Percentiles rank a stretch among this genome's conserved stretches.
phyloP scores from a whole-genome alignment of 2,797 vertebrate genomes.

The Anguilla marmorata region DNA sequence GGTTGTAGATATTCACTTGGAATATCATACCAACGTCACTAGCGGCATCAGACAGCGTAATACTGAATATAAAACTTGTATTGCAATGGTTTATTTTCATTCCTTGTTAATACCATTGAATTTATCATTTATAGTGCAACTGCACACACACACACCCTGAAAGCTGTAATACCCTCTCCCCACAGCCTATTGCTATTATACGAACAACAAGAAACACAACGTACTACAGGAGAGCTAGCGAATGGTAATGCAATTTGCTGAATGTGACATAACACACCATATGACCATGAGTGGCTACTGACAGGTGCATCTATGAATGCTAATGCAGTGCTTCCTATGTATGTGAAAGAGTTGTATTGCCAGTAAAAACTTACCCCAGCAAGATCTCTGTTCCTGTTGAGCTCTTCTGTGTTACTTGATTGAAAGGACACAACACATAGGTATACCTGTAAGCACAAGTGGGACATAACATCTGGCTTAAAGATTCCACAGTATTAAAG shows the following conservation, averaged over 20 bases:
- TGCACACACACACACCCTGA: background rate
- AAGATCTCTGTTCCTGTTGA: constrained; percentile 64
- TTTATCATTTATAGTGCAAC: background rate
- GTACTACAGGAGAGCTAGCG: background rate
- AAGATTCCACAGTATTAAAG: background rate
- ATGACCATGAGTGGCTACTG: too few relatives aligned
- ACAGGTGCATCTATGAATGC: too few relatives aligned
- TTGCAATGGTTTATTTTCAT: background rate
- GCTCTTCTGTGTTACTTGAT: constrained; percentile 67
- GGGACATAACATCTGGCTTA: background rate
- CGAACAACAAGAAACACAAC: background rate
- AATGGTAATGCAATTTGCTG: background rate
- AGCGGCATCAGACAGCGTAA: background rate
- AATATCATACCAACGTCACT: background rate
- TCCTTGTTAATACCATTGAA: background rate
- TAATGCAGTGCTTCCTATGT: too few relatives aligned
- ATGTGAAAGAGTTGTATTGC: constrained; percentile 35
- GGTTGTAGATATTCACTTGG: background rate
- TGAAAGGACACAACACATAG: constrained; percentile 71
- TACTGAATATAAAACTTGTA: background rate
- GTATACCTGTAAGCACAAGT: constrained; percentile 58
- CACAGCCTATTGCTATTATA: too few relatives aligned
- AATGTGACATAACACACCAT: too few relatives aligned
- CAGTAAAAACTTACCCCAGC: constrained; percentile 65
- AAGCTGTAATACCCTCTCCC: too few relatives aligned